These are phyloP conservation scores for Tetranychus truncatus DNA, from an alignment of 2,888 invertebrate genomes.

Conservation along the genomic window DNA sequence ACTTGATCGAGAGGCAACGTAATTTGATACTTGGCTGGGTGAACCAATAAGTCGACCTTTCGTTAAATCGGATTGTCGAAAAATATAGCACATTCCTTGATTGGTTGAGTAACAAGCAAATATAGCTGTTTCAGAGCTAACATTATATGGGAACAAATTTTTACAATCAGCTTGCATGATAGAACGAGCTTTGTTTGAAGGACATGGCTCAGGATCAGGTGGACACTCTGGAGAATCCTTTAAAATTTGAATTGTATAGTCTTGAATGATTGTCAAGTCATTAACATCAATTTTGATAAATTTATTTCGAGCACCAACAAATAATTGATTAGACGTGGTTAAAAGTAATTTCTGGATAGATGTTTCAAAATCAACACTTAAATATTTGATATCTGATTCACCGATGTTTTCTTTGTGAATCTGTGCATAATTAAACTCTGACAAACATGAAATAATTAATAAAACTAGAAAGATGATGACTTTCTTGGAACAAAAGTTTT, in stretches of 20 bases:
- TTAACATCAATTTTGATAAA: not conserved
- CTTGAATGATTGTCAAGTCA: not conserved
- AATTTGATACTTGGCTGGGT: constrained; percentile 17
- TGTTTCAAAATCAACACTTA: not conserved
- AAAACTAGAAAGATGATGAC: not conserved
- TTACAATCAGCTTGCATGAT: not conserved
- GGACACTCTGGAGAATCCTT: not conserved
- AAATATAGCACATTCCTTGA: constrained; percentile 24
- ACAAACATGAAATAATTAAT: not conserved
- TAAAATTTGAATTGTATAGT: not conserved
- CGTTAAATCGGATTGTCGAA: constrained; percentile 3
- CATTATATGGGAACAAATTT: not conserved
- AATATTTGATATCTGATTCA: not conserved
- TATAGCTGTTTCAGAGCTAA: not conserved
- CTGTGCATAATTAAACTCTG: not conserved
- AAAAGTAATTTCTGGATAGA: not conserved
- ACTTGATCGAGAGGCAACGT: constrained; percentile 17
- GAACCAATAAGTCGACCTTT: not conserved
- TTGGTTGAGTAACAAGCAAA: constrained; percentile 22
- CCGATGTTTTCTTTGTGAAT: not conserved
- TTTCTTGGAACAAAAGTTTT: not conserved
- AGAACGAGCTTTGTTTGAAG: not conserved
- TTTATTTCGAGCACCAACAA: not conserved
- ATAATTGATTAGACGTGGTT: not conserved
- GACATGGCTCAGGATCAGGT: not conserved